Evolutionary conservation across 2,888 invertebrate genomes (phyloP).

Genomic region (Ochropleura leucogaster): DNA sequence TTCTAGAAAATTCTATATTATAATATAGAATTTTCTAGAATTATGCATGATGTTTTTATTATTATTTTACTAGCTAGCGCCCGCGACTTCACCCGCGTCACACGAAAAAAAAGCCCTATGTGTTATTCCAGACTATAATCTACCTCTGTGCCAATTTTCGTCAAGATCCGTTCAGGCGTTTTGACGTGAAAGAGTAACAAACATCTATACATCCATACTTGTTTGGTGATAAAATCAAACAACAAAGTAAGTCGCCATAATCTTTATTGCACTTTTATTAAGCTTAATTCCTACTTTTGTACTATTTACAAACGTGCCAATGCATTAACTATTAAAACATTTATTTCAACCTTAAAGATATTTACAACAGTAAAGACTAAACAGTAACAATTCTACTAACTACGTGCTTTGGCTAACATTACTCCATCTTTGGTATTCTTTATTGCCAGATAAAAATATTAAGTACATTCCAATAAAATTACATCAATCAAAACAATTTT

Average conservation of each 20-base stretch:
- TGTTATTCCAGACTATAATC: no score
- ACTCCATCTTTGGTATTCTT: slow-evolving; percentile 75
- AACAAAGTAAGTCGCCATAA: slow-evolving; percentile 53
- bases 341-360: slow-evolving; percentile 79
- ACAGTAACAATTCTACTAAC: slow-evolving; percentile 81
- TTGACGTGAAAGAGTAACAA: no score
- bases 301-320: slow-evolving; percentile 87
- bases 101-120: no score
- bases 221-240: slow-evolving; percentile 1
- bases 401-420: slow-evolving; percentile 72
- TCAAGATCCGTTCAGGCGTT: no score
- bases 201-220: no score
- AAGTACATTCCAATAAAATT: slow-evolving; percentile 32
- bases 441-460: slow-evolving; percentile 60
- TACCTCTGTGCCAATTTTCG: no score
- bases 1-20: no score
- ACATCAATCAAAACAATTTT: slow-evolving; percentile 9
- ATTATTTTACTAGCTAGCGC: not conserved
- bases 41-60: not conserved
- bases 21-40: no score
- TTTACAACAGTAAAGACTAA: slow-evolving; percentile 81
- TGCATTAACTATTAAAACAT: slow-evolving; percentile 78
- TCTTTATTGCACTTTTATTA: slow-evolving; percentile 85
- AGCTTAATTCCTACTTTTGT: slow-evolving; percentile 78
- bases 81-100: no score